Evolutionary conservation across 1,140 invertebrate genomes (phyloP), one percentile per base, ranked within the genome.

Genomic region (Ceratosolen fusciceps): DNA sequence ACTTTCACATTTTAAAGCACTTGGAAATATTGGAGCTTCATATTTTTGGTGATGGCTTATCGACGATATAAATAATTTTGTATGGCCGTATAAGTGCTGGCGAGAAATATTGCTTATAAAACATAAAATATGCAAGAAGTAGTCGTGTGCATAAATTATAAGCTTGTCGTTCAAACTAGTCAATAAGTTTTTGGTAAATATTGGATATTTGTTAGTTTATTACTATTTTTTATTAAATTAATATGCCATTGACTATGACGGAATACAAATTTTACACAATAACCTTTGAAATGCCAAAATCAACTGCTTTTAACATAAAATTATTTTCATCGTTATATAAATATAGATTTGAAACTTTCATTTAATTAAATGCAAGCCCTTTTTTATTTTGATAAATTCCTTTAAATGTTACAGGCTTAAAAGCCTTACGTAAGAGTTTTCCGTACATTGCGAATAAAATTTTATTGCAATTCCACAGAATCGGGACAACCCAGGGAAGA

Each of bases 51-150:
- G 60, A 37, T 37, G 29, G 67, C 39, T 47, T 26, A 29, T 68
- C 67, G 67, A 37, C 31, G 60, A 68, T 47, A 68, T 29, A 47
- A 68, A 68, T 43, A 68, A 68, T 68, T 68, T 68, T 29, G 10
- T 14, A 47, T 47, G 43, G n/a, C 0, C 24, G 24, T 29, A 68
- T 10, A 68, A 68, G 39, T 19, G 5, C 37, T 29, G 16, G 4
- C 2, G 10, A 47, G 67, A 47, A 43, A 29, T 47, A 47, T 68
- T 47, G 67, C n/a, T 39, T 29, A 47, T 68, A 43, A 68, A 68
- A 68, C 5, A 31, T 21, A 68, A 47, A 12, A 47, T 68, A 68
- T 47, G 37, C 39, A 47, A 24, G 16, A 26, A 65, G 31, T n/a
- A 47, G 65, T 68, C 10, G n/a, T 29, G 21, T 47, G 37, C 39